Evolutionary conservation across 2,888 invertebrate genomes (phyloP).

Genomic region (Heliconius ismenius): DNA sequence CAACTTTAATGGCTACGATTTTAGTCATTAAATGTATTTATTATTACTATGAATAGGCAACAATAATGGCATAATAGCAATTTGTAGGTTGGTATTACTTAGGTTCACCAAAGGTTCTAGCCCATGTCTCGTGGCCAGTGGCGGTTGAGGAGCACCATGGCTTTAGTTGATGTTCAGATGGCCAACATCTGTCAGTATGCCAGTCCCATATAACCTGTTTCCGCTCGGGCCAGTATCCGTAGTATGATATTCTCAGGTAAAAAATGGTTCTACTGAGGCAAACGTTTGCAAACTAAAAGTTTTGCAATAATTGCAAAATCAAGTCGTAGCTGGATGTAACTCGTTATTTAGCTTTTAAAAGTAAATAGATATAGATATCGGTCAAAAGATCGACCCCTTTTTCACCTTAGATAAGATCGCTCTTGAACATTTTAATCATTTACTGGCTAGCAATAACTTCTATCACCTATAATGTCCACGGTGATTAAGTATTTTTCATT

Average conservation of each 20-base stretch:
- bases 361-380: neutral
- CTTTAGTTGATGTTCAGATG: too few species aligned
- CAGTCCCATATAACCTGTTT: too few species aligned
- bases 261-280: too few species aligned
- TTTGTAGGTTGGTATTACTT: neutral
- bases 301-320: neutral
- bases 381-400: neutral
- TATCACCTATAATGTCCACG: neutral
- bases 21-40: neutral
- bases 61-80: neutral
- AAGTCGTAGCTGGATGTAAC: neutral
- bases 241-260: too few species aligned
- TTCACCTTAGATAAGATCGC: slow-evolving; percentile 16
- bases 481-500: neutral
- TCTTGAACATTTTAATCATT: neutral
- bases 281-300: too few species aligned
- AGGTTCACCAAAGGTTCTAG: too few species aligned
- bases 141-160: too few species aligned
- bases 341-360: neutral
- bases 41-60: neutral
- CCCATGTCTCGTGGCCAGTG: too few species aligned
- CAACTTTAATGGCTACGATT: too few species aligned
- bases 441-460: neutral
- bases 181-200: too few species aligned
- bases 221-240: too few species aligned